A percentile compares a stretch with the other conserved stretches of the same genome.
These are phyloP conservation scores for Lepidothrix coronata DNA, from an alignment of 2,113 vertebrate species.

Conservation along the genomic window DNA sequence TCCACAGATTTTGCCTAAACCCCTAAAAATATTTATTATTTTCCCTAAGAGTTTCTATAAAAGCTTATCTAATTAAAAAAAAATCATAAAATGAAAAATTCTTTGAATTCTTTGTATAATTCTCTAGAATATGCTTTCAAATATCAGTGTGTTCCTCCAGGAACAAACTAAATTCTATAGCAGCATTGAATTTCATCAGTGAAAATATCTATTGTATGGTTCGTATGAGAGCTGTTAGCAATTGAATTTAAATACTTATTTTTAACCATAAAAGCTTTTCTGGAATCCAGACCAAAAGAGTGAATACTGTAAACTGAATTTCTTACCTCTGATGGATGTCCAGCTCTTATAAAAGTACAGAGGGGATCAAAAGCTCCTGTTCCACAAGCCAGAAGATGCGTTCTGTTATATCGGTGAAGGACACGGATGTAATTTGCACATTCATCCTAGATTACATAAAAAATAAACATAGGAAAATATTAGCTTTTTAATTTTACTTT, in stretches of 20 bases:
- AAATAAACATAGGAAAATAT: background rate
- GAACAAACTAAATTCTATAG: background rate
- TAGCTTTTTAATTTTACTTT: too few relatives aligned
- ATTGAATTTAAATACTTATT: background rate
- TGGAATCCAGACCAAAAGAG: background rate
- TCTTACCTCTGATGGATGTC: slow-evolving; percentile 81
- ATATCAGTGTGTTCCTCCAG: background rate
- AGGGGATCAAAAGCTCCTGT: slow-evolving; percentile 92
- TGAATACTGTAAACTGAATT: background rate
- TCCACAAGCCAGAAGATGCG: slow-evolving; percentile 90
- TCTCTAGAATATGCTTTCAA: background rate
- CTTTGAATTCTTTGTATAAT: background rate
- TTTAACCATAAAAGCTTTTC: background rate
- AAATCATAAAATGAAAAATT: background rate
- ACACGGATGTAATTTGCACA: slow-evolving; percentile 95
- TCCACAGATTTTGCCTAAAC: background rate
- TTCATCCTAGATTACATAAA: slow-evolving; percentile 77
- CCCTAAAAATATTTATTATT: background rate
- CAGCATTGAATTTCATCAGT: background rate
- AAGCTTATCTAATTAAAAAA: background rate
- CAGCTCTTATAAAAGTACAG: slow-evolving; percentile 84
- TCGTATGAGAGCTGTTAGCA: background rate
- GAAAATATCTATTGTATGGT: background rate
- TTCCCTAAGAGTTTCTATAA: background rate
- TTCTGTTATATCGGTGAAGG: slow-evolving; percentile 90